phyloP scores from a whole-genome alignment of 92 coral and sea anemone species.

The Micromussa lordhowensis region DNA sequence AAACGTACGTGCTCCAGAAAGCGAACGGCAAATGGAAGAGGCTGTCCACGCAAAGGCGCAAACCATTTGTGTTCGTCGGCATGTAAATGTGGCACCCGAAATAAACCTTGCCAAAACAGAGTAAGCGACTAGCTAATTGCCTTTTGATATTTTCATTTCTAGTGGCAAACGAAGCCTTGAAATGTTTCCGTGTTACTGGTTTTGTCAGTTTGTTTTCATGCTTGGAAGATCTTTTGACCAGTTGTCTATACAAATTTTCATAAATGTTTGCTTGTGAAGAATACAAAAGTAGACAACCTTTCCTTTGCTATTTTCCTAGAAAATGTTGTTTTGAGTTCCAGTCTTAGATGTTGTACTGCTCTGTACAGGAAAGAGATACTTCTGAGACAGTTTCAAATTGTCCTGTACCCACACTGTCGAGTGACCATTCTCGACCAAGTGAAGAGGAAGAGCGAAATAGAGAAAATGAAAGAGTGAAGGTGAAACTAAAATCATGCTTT shows the following conservation, averaged over 20 bases:
- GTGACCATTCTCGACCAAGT: conserved; percentile 9
- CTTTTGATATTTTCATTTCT: background rate
- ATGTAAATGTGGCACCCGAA: conserved; percentile 45
- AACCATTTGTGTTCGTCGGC: conserved; percentile 36
- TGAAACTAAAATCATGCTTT: conserved; percentile 1
- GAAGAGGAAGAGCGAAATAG: conserved; percentile 1
- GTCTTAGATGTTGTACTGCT: conserved; percentile 1
- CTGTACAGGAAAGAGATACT: conserved; percentile 7
- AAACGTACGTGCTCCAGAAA: conserved; percentile 12
- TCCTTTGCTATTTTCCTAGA: background rate
- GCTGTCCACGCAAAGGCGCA: conserved; percentile 28
- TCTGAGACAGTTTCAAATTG: conserved; percentile 11
- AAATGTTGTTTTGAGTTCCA: conserved; percentile 1
- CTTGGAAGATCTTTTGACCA: conserved; percentile 4
- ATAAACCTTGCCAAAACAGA: conserved; percentile 49
- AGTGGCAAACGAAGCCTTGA: conserved; percentile 6
- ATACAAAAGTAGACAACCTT: conserved; percentile 6
- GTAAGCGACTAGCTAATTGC: conserved; percentile 13
- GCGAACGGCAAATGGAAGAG: conserved; percentile 23
- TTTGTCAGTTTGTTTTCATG: background rate
- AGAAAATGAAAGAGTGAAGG: conserved; percentile 13
- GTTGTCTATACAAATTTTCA: conserved; percentile 3
- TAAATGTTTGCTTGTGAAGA: conserved; percentile 6
- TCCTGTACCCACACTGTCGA: conserved; percentile 6
- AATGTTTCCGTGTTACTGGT: conserved; percentile 7